These are phyloP conservation scores for Melipona bicolor DNA, from an alignment of 2,888 invertebrate species.

Conservation along the genomic window DNA sequence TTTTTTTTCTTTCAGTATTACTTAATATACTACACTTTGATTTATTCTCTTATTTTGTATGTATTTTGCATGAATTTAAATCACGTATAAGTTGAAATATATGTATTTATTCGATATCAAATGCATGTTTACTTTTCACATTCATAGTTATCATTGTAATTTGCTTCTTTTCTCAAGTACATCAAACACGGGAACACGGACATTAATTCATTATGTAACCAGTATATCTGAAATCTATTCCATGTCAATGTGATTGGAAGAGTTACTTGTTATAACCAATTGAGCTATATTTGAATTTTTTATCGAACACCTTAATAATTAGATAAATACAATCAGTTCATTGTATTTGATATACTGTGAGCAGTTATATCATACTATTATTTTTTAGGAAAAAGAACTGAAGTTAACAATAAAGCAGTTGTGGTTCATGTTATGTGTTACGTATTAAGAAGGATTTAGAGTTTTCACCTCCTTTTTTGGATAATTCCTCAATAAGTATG, in stretches of 20 bases:
- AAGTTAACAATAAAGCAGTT: conserved; percentile 57
- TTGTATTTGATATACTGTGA: conserved; percentile 31
- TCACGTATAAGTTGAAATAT: conserved; percentile 41
- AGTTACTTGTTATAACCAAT: conserved; percentile 40
- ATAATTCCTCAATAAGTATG: conserved; percentile 50
- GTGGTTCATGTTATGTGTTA: conserved; percentile 45
- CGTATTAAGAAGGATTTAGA: conserved; percentile 29
- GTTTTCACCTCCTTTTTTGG: conserved; percentile 40
- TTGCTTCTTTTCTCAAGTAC: conserved; percentile 49
- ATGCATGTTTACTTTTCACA: conserved; percentile 42
- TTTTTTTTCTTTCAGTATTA: conserved; percentile 34
- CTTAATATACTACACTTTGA: conserved; percentile 33
- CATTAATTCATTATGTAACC: conserved; percentile 40
- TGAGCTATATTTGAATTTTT: conserved; percentile 35
- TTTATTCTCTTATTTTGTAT: conserved; percentile 36
- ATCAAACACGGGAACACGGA: conserved; percentile 57
- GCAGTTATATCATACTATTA: conserved; percentile 44
- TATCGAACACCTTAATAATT: conserved; percentile 36
- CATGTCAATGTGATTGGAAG: conserved; percentile 31
- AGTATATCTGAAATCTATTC: conserved; percentile 41
- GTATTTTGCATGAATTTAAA: conserved; percentile 45
- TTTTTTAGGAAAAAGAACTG: conserved; percentile 57
- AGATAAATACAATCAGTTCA: conserved; percentile 33
- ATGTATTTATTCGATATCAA: conserved; percentile 55
- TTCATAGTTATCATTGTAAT: conserved; percentile 38